Conservation (phyloP, 2,888 invertebrate species). For the Troilus luridus region DNA sequence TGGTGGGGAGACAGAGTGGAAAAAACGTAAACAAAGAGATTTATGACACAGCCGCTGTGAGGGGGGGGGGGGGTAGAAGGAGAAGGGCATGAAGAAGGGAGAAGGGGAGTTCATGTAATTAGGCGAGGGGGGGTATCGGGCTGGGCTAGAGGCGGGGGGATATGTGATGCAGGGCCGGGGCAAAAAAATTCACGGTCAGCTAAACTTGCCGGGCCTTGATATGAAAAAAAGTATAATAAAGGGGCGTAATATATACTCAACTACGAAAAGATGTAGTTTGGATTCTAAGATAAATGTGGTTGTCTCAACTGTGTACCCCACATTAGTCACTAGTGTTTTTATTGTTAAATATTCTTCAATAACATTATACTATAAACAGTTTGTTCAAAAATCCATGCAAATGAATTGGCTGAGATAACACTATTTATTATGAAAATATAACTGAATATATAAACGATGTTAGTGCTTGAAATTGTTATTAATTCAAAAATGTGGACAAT, state of each 20-base stretch:
- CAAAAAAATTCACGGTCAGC: constrained; percentile 21
- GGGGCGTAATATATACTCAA: neutral
- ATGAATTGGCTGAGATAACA: too few relatives aligned
- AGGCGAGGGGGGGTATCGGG: neutral
- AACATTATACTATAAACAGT: neutral
- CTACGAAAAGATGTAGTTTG: neutral
- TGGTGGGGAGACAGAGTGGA: constrained; percentile 20
- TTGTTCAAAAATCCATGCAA: too few relatives aligned
- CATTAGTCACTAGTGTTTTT: neutral
- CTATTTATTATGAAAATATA: too few relatives aligned
- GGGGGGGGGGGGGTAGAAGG: neutral
- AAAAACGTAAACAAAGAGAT: constrained; percentile 47
- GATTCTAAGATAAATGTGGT: neutral
- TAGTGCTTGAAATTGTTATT: too few relatives aligned
- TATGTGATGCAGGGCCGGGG: neutral
- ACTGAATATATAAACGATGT: too few relatives aligned
- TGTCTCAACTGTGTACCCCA: neutral
- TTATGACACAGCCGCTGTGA: neutral
- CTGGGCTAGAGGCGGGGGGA: neutral
- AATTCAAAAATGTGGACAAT: too few relatives aligned
- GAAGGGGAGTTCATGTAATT: neutral
- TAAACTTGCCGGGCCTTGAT: neutral
- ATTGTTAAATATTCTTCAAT: neutral
- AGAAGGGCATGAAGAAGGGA: neutral
- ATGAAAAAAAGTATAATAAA: neutral